Percentiles rank a stretch among this genome's conserved stretches.
phyloP scores from a whole-genome alignment of 1,140 invertebrate species.

The Drosophila albomicans region DNA sequence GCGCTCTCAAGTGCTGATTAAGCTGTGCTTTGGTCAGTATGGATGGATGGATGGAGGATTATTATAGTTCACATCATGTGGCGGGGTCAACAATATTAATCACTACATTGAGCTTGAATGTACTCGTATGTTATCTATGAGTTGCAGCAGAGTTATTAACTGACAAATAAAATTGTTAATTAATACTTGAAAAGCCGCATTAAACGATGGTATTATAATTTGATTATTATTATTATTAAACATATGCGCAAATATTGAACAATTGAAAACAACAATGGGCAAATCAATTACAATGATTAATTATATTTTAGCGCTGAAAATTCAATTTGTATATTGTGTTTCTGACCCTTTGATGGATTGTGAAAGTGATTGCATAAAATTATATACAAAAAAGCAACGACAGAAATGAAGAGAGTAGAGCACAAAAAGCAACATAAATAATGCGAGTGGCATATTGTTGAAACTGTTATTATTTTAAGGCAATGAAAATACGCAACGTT shows the following conservation, averaged over 20 bases:
- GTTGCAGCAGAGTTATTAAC: conserved; percentile 14
- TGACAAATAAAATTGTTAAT: conserved; percentile 50
- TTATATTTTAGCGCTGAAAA: conserved; percentile 49
- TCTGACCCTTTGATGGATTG: conserved; percentile 55
- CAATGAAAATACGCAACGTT: conserved; percentile 41
- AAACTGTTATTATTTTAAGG: conserved; percentile 56
- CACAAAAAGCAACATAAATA: conserved; percentile 28
- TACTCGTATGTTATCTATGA: conserved; percentile 54
- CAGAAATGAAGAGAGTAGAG: conserved; percentile 17
- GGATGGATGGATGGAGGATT: background rate
- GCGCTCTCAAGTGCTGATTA: conserved; percentile 71
- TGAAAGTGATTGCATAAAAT: conserved; percentile 78
- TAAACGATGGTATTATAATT: conserved; percentile 11
- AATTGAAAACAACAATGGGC: conserved; percentile 24
- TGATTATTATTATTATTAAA: conserved; percentile 27
- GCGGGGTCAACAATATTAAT: conserved; percentile 66
- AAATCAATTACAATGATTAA: conserved; percentile 60
- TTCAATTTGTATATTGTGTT: conserved; percentile 64
- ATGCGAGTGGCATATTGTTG: conserved; percentile 12
- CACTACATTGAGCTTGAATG: conserved; percentile 30
- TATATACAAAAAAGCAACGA: conserved; percentile 22
- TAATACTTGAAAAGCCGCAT: conserved; percentile 44
- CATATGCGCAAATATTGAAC: conserved; percentile 35
- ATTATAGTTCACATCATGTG: conserved; percentile 14
- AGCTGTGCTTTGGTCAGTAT: conserved; percentile 39